Conservation (phyloP, 2,113 vertebrate species). For the Desmodus rotundus region DNA sequence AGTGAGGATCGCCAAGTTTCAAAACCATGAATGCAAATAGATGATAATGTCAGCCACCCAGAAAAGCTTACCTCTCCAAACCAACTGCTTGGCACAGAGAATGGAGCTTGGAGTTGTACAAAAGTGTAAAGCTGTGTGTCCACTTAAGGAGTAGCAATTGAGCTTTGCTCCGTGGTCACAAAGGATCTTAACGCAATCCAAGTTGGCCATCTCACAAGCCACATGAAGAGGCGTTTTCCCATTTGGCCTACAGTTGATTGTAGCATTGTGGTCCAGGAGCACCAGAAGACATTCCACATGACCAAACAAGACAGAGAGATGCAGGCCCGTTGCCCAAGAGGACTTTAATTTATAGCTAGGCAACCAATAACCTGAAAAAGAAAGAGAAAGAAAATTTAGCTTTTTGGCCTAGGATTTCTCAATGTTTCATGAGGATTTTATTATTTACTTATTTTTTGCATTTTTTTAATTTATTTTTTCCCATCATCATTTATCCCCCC, state of each 20-base stretch:
- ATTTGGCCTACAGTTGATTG: constrained; percentile 91
- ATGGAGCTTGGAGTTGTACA: constrained; percentile 88
- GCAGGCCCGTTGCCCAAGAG: constrained; percentile 95
- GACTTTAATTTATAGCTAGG: constrained; percentile 93
- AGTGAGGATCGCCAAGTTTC: neutral
- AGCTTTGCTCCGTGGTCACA: constrained; percentile 88
- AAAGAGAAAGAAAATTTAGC: neutral
- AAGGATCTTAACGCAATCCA: constrained; percentile 88
- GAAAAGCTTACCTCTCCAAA: constrained; percentile 87
- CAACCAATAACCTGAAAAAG: constrained; percentile 91
- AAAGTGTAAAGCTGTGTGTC: constrained; percentile 90
- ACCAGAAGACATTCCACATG: constrained; percentile 87
- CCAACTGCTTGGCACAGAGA: constrained; percentile 89
- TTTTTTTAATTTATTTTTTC: too few species aligned
- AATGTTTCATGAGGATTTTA: neutral
- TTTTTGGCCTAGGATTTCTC: neutral
- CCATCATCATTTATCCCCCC: too few species aligned
- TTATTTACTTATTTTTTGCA: too few species aligned
- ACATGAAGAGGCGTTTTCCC: constrained; percentile 97
- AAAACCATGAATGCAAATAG: neutral
- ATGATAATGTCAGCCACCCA: neutral
- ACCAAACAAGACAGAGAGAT: constrained; percentile 92
- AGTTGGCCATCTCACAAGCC: constrained; percentile 88
- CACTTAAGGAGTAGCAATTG: constrained; percentile 90
- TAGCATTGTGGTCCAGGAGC: constrained; percentile 89